These are phyloP conservation scores for Lasioglossum oenotherae DNA, from an alignment of 2,888 invertebrate species.

Conservation along the genomic window DNA sequence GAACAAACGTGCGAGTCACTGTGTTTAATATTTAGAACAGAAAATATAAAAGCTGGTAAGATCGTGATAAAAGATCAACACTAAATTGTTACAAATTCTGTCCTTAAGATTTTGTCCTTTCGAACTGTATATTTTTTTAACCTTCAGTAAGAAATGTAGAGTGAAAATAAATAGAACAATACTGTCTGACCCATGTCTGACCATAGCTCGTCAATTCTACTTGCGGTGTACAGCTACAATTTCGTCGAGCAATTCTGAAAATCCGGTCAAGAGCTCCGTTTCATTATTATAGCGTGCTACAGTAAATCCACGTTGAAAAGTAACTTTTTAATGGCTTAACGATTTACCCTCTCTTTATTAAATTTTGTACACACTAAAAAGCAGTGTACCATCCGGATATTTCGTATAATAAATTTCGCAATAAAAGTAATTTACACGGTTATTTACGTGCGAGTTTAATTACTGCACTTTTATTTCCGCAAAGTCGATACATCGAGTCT, in stretches of 20 bases:
- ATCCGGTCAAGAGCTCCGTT: not conserved
- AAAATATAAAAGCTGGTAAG: not conserved
- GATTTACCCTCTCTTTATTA: not conserved
- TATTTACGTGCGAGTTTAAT: not conserved
- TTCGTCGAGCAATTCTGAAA: not conserved
- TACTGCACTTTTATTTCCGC: not conserved
- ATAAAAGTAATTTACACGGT: not conserved
- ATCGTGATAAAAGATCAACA: not conserved
- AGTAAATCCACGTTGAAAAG: not conserved
- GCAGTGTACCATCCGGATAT: not conserved
- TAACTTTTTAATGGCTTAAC: not conserved
- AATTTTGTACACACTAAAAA: not conserved
- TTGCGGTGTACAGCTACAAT: not conserved
- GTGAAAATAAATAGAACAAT: not conserved
- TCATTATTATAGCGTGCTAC: not conserved
- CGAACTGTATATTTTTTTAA: not conserved
- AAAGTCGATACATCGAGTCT: not conserved
- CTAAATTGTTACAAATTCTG: not conserved
- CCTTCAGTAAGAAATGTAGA: not conserved
- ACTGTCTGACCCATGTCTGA: not conserved
- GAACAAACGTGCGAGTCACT: not conserved
- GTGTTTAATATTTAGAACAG: not conserved
- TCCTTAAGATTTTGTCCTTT: not conserved
- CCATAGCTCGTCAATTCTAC: not conserved
- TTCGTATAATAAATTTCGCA: no score